Evolutionary conservation across 2,113 vertebrate genomes (phyloP).

Genomic region (Colistium nudipinnis): DNA sequence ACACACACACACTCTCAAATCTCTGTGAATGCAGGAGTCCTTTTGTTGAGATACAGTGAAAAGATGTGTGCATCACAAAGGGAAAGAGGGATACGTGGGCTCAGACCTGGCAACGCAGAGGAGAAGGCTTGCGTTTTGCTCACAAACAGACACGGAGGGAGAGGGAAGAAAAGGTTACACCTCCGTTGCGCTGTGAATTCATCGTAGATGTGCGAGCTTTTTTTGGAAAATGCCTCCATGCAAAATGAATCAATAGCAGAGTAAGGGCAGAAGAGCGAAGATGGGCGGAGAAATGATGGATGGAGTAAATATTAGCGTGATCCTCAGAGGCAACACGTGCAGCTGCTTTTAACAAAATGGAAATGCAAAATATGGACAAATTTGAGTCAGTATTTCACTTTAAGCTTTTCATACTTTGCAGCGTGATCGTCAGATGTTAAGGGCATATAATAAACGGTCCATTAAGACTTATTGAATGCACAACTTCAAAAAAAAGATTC

Average conservation of each 20-base stretch:
- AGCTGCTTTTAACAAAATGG: conserved; percentile 27
- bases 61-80: conserved; percentile 40
- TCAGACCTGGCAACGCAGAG: conserved; percentile 7
- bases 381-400: conserved; percentile 3
- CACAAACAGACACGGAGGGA: neutral
- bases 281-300: conserved; percentile 19
- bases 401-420: neutral
- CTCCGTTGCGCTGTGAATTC: neutral
- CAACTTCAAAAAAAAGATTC: no score
- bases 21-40: conserved; percentile 18
- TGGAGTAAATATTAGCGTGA: conserved; percentile 26
- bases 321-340: conserved; percentile 5
- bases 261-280: conserved; percentile 11
- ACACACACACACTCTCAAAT: neutral
- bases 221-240: neutral
- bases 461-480: neutral
- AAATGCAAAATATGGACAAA: conserved; percentile 3
- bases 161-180: neutral
- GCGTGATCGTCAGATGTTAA: no score
- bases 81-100: conserved; percentile 21
- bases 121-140: neutral
- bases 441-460: neutral
- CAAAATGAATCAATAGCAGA: conserved; percentile 14
- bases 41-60: conserved; percentile 44
- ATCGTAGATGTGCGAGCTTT: neutral